phyloP scores from a whole-genome alignment of 2,888 invertebrate genomes.

The Eupeodes latifasciatus region DNA sequence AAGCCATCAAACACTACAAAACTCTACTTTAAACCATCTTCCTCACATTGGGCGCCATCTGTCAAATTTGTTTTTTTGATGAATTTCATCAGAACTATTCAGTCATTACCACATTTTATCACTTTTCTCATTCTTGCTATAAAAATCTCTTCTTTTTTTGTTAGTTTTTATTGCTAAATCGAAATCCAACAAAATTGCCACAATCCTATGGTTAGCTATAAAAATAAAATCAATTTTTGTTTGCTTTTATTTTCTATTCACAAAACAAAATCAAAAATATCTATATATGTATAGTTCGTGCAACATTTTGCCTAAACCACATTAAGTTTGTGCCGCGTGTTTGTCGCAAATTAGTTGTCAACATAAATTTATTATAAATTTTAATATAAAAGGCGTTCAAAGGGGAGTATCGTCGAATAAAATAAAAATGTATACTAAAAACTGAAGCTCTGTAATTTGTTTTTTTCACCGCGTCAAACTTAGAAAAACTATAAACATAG shows the following conservation, averaged over 20 bases:
- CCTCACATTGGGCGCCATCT: too few relatives aligned
- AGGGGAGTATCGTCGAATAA: constrained; percentile 1
- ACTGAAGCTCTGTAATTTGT: constrained; percentile 33
- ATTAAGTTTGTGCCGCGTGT: constrained; percentile 47
- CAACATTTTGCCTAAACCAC: constrained; percentile 12
- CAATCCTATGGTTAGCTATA: constrained; percentile 23
- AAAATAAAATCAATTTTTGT: constrained; percentile 7
- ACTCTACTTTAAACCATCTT: too few relatives aligned
- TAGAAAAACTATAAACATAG: neutral
- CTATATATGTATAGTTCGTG: neutral
- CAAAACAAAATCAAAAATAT: neutral
- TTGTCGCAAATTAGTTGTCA: constrained; percentile 57
- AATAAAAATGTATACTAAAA: neutral
- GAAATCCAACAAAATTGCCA: constrained; percentile 12
- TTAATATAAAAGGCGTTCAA: constrained; percentile 30
- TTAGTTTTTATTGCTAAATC: neutral
- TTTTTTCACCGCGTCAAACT: constrained; percentile 26
- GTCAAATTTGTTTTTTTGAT: too few relatives aligned
- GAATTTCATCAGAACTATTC: too few relatives aligned
- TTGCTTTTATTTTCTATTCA: neutral
- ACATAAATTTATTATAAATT: constrained; percentile 58
- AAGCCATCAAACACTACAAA: too few relatives aligned
- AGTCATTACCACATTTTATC: neutral
- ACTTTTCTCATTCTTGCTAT: neutral
- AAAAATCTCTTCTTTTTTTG: neutral